These are phyloP conservation scores for Microcebus ravelobensis DNA, from an alignment of 2,113 vertebrate species.

Conservation along the genomic window DNA sequence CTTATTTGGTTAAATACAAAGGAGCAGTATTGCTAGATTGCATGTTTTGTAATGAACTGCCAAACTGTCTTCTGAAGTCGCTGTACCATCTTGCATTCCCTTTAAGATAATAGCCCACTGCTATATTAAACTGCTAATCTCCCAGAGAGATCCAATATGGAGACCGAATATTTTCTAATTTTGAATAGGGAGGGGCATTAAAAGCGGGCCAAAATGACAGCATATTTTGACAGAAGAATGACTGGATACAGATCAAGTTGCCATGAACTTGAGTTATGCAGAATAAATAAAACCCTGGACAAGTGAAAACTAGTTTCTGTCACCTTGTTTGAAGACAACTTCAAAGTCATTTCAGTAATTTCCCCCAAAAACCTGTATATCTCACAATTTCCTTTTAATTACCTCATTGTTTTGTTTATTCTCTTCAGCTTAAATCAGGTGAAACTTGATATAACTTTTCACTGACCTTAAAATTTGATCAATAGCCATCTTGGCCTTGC, in stretches of 20 bases:
- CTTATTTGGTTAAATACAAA: background rate
- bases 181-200: background rate
- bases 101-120: background rate
- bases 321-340: background rate
- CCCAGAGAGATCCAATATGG: background rate
- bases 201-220: background rate
- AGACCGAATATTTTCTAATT: background rate
- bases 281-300: background rate
- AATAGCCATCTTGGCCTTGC: background rate
- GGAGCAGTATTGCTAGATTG: background rate
- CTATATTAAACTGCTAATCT: background rate
- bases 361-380: background rate
- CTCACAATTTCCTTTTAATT: background rate
- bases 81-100: background rate
- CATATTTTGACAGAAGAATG: background rate
- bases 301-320: conserved; percentile 10
- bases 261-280: background rate
- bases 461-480: conserved; percentile 34
- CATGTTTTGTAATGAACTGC: background rate
- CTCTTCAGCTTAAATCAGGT: conserved; percentile 9
- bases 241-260: background rate
- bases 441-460: conserved; percentile 6
- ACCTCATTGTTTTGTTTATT: conserved; percentile 17
- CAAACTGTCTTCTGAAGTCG: background rate
- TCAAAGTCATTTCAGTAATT: conserved; percentile 24